Evolutionary conservation across 2,797 vertebrate species (phyloP), one percentile per base, ranked within the genome.

Genomic region (Lepidocolaptes lacrymiger): DNA sequence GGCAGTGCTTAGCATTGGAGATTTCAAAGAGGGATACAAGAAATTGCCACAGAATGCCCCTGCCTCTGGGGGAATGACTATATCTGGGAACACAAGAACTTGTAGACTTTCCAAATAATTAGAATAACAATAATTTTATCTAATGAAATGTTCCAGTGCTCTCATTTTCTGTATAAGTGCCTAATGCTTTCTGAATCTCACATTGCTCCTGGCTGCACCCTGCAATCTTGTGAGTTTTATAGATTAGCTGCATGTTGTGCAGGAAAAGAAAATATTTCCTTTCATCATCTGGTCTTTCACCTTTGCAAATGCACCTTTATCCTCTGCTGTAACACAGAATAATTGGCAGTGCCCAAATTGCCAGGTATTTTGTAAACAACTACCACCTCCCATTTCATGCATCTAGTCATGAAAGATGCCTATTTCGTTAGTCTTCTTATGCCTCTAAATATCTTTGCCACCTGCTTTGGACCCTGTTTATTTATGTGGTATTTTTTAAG

Each of bases 221-320:
- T 91, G 67, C 55, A 76, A 69, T 44, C 68, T 78, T 54, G n/a
- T 46, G 76, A 78, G 27, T 72, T 91, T 89, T 89, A 51, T 19
- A 69, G 64, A 90, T 96, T 44, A 91, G 58, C 62, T 81, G 62
- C 30, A 36, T 72, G 79, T 72, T 76, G 69, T 52, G 58, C 58
- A 59, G 73, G 80, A 86, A 84, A 46, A 43, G 14, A 73, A 89
- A 85, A 28, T 67, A 67, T 82, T 93, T 87, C 62, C 41, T 92
- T 96, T 94, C 72, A 64, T 91, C 83, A 3, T 0, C 41, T 95
- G 77, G 36, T 85, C 89, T 94, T 85, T 89, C 83, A 84, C 90
- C 85, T 95, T 95, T 84, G 83, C 69, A 90, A 93, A 91, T 37
- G 43, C 39, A 84, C 63, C 63, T 94, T 77, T 91, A 37, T 83